These are phyloP conservation scores for Teleiodes luculella DNA, from an alignment of 2,888 invertebrate species.

Conservation along the genomic window DNA sequence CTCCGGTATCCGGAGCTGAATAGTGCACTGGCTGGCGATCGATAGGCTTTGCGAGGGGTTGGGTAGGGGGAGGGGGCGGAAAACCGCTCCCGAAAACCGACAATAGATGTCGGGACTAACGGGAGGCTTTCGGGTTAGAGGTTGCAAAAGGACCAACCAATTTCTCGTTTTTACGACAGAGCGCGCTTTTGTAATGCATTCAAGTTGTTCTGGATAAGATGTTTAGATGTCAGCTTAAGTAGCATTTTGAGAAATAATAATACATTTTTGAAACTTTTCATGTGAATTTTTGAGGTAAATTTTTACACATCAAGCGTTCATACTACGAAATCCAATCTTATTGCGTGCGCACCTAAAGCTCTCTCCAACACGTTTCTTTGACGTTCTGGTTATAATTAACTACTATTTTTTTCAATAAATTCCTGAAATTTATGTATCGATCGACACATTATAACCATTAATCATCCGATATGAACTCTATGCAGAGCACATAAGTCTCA, in stretches of 20 bases:
- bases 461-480: not conserved
- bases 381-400: too few relatives aligned
- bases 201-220: not conserved
- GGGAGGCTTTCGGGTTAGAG: constrained; percentile 31
- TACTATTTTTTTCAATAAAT: too few relatives aligned
- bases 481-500: not conserved
- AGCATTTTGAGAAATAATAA: too few relatives aligned
- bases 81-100: constrained; percentile 32
- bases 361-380: too few relatives aligned
- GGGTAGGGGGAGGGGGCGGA: constrained; percentile 25
- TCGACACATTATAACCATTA: too few relatives aligned
- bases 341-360: too few relatives aligned
- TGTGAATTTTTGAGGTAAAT: too few relatives aligned
- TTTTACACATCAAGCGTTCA: too few relatives aligned
- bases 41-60: constrained; percentile 50
- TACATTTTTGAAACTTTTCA: too few relatives aligned
- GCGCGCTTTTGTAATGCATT: not conserved
- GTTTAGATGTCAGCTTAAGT: not conserved
- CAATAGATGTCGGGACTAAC: constrained; percentile 58
- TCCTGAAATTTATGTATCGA: too few relatives aligned
- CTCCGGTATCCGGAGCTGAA: constrained; percentile 61
- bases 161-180: constrained; percentile 22
- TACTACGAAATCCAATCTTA: too few relatives aligned
- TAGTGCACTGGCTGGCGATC: constrained; percentile 53
- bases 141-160: constrained; percentile 11